Evolutionary conservation across 2,113 vertebrate genomes (phyloP).

Genomic region (Myiagra hebetior): DNA sequence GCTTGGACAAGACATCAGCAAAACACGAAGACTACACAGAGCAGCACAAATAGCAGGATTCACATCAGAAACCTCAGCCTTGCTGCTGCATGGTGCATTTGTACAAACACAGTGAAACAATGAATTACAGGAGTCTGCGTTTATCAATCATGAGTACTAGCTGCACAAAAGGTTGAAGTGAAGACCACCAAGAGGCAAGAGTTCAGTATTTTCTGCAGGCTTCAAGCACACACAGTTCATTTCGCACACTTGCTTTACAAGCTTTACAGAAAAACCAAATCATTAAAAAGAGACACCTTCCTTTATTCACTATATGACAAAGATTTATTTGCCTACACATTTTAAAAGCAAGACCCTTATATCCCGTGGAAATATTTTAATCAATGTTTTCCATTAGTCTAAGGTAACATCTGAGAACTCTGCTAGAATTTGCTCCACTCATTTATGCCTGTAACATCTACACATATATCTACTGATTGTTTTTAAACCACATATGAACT

Average conservation of each 20-base stretch:
- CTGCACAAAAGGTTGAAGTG: not conserved
- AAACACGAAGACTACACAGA: not conserved
- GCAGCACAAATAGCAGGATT: not conserved
- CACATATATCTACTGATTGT: not conserved
- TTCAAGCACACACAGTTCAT: not conserved
- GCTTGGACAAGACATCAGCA: not conserved
- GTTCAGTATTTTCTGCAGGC: not conserved
- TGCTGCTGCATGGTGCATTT: not conserved
- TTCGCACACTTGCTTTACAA: not conserved
- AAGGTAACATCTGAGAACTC: not conserved
- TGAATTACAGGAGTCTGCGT: fast-evolving
- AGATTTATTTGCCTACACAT: not conserved
- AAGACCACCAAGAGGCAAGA: not conserved
- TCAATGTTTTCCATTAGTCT: conserved; percentile 6
- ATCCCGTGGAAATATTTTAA: not conserved
- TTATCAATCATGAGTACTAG: not conserved
- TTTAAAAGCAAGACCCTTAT: not conserved
- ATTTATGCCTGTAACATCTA: not conserved
- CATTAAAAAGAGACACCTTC: not conserved
- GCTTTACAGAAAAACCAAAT: not conserved
- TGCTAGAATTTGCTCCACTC: not conserved
- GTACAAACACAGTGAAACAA: not conserved
- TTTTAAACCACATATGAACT: not conserved
- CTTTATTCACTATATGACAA: not conserved
- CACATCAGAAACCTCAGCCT: not conserved